A percentile compares a stretch with the other conserved stretches of the same genome.
Conservation (phyloP, 2,113 vertebrate genomes). For the Hippocampus abdominalis region DNA sequence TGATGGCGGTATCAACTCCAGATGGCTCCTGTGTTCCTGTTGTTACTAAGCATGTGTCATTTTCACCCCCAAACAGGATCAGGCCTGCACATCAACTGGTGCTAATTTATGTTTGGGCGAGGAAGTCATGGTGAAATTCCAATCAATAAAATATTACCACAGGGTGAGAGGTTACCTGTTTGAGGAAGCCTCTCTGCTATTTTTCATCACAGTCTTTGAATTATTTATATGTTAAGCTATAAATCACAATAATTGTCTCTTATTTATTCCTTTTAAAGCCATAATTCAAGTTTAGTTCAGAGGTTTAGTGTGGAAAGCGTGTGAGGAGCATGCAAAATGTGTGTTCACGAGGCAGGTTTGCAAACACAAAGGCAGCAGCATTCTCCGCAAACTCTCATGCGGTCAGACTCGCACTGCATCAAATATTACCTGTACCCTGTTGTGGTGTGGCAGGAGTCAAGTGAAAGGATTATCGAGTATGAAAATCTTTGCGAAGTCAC, state of each 20-base stretch:
- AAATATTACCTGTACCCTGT: conserved; percentile 45
- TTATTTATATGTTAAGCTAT: background rate
- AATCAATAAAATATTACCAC: conserved; percentile 60
- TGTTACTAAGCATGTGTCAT: conserved; percentile 49
- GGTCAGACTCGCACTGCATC: conserved; percentile 38
- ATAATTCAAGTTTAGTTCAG: conserved; percentile 1
- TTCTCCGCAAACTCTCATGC: conserved; percentile 39
- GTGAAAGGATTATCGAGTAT: conserved; percentile 21
- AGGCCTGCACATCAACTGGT: conserved; percentile 55
- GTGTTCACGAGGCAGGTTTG: conserved; percentile 29
- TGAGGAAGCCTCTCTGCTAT: background rate
- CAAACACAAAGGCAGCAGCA: conserved; percentile 43
- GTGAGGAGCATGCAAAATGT: background rate
- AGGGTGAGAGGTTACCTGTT: conserved; percentile 22
- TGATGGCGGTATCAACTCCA: conserved; percentile 47
- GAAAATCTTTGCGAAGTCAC: conserved; percentile 13
- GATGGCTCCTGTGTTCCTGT: conserved; percentile 50
- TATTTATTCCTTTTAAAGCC: conserved; percentile 1
- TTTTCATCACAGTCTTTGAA: background rate
- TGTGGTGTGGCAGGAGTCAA: conserved; percentile 18
- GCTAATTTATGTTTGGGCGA: conserved; percentile 69
- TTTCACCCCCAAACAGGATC: conserved; percentile 34
- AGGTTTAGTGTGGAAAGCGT: background rate
- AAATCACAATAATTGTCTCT: background rate
- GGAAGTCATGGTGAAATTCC: conserved; percentile 46